Percentiles rank a stretch among this genome's conserved stretches.
Evolutionary conservation across 2,888 invertebrate species (phyloP).

Genomic region (Petrolisthes cinctipes): DNA sequence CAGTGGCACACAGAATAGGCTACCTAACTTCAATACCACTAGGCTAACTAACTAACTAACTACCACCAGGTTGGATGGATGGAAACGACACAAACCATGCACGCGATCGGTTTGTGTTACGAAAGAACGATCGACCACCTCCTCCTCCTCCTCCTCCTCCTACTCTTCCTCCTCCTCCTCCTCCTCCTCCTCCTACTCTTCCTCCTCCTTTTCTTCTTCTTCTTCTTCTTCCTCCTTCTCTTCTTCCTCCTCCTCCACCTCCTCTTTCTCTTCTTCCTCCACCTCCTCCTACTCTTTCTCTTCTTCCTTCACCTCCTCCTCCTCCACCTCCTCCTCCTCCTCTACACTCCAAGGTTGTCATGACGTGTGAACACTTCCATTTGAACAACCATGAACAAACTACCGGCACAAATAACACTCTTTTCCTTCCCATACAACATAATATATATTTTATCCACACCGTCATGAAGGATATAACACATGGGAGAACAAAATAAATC

Average conservation of each 20-base stretch:
- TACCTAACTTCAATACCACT: too few species aligned
- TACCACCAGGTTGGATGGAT: not conserved
- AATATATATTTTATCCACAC: too few species aligned
- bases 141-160: too few species aligned
- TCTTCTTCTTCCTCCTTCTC: not conserved
- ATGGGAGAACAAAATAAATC: too few species aligned
- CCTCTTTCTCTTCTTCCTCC: not conserved
- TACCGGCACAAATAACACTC: too few species aligned
- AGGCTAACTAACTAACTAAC: not conserved
- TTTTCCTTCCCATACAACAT: too few species aligned
- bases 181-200: not conserved
- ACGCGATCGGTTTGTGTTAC: not conserved
- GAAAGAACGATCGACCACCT: too few species aligned
- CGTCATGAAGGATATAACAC: too few species aligned
- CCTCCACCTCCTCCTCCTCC: not conserved
- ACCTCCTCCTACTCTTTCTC: not conserved
- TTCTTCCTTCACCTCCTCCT: not conserved
- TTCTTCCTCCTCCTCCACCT: not conserved
- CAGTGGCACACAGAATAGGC: too few species aligned
- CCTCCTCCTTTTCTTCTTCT: too few species aligned
- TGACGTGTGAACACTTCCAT: too few species aligned
- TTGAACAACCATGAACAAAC: too few species aligned
- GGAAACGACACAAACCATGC: not conserved
- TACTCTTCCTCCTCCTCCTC: not conserved
- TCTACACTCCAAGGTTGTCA: not conserved